Evolutionary conservation across 92 coral and sea anemone species (phyloP), one percentile per base, ranked within the genome.

Genomic region (Parazoanthus swiftii): DNA sequence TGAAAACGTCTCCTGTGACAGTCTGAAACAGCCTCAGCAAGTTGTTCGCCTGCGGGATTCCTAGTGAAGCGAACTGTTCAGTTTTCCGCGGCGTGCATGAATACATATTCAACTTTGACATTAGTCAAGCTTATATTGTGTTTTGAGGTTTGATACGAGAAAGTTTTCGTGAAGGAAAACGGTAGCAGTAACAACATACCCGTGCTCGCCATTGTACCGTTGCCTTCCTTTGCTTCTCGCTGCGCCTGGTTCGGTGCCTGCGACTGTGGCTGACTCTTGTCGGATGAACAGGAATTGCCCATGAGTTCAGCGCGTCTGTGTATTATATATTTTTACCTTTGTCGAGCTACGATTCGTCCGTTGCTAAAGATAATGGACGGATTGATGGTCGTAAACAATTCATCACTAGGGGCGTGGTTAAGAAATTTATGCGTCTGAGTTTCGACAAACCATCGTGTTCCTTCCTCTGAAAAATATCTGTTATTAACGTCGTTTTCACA

Each of bases 351-450:
- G 87, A 84, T 84, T 84, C 87, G 87, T 84, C 87, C 87, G 87
- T 84, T 84, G 87, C 87, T 84, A 84, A 83, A 83, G 86, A 83
- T 83, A 70, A 83, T 83, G 44, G 86, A 83, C 77, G 86, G 86
- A 23, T 83, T 83, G 86, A 83, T 83, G 67, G 51, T 25, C 44
- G 78, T 84, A 84, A 71, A 84, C 87, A 84, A 84, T 84, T 84
- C 79, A 84, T 84, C 87, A 46, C 87, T 84, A 84, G 87, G 87
- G 87, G 87, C 79, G 87, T 71, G 87, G 87, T 46, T 84, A 84
- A 36, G 46, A 84, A 84, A 84, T 46, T 44, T 84, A 84, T 84
- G 87, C 87, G 87, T 84, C 67, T 84, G 78, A 84, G 87, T 84
- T 84, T 65, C 43, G 23, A 46, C 79, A 84, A 71, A 70, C 68